Evolutionary conservation across 2,797 vertebrate species (phyloP).

Genomic region (Phataginus tricuspis): DNA sequence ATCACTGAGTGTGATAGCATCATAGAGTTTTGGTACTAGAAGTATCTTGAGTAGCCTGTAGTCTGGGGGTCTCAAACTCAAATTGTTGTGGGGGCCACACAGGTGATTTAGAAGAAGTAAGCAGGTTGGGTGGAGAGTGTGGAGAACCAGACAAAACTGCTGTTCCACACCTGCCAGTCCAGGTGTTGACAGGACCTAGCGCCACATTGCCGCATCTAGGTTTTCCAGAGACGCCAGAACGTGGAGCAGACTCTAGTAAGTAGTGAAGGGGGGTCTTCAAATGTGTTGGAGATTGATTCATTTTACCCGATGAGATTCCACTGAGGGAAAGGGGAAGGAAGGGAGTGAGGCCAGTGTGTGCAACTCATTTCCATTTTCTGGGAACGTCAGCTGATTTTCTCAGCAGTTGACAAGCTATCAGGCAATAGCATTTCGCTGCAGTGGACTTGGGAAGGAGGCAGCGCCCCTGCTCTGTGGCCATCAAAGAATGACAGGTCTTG

Average conservation of each 20-base stretch:
- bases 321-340: background rate
- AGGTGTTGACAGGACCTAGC: background rate
- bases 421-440: background rate
- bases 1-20: background rate
- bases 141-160: background rate
- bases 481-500: conserved; percentile 16
- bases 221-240: background rate
- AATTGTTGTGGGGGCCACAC: background rate
- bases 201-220: background rate
- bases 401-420: conserved; percentile 40
- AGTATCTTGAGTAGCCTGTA: background rate
- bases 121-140: background rate
- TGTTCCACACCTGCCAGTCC: background rate
- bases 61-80: background rate
- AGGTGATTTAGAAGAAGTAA: background rate
- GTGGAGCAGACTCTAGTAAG: background rate
- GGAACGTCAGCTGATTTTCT: conserved; percentile 30
- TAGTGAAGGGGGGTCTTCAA: background rate
- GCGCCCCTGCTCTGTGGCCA: background rate
- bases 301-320: background rate
- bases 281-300: background rate
- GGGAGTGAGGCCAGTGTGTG: background rate
- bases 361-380: conserved; percentile 34
- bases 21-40: background rate
- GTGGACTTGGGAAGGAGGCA: conserved; percentile 9